These are phyloP conservation scores for Pelobates fuscus DNA, from an alignment of 2,113 vertebrate genomes.

Conservation along the genomic window DNA sequence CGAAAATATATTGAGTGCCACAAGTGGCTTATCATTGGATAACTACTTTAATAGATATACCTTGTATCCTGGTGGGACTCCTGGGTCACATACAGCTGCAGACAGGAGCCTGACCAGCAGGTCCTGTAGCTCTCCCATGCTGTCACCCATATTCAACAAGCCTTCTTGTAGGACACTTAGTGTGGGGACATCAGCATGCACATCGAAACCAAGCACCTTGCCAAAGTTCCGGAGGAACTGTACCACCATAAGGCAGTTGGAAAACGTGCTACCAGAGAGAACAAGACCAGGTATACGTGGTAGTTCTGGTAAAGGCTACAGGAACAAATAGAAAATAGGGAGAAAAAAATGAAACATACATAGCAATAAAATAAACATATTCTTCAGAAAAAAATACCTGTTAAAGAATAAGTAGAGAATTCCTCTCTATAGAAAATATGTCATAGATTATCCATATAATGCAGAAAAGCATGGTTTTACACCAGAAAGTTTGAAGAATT, in stretches of 20 bases:
- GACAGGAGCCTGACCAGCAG: conserved; percentile 88
- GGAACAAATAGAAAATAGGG: neutral
- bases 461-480: too few species aligned
- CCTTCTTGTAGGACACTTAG: conserved; percentile 86
- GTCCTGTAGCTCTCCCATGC: conserved; percentile 83
- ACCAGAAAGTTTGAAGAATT: too few species aligned
- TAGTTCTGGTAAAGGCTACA: conserved; percentile 84
- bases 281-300: conserved; percentile 85
- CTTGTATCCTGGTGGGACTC: conserved; percentile 85
- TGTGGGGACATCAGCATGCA: conserved; percentile 74
- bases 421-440: too few species aligned
- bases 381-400: neutral
- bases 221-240: conserved; percentile 93
- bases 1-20: too few species aligned
- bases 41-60: conserved; percentile 59
- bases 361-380: neutral
- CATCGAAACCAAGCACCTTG: conserved; percentile 87
- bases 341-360: neutral
- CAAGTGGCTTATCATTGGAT: neutral
- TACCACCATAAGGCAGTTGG: conserved; percentile 90
- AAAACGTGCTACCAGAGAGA: conserved; percentile 81
- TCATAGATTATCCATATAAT: too few species aligned
- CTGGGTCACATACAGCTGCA: conserved; percentile 87
- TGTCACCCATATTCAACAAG: conserved; percentile 82
- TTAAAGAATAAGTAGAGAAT: neutral